Percentiles rank a stretch among this genome's conserved stretches.
Conservation (phyloP, 2,113 vertebrate species). For the Embiotoca jacksoni region DNA sequence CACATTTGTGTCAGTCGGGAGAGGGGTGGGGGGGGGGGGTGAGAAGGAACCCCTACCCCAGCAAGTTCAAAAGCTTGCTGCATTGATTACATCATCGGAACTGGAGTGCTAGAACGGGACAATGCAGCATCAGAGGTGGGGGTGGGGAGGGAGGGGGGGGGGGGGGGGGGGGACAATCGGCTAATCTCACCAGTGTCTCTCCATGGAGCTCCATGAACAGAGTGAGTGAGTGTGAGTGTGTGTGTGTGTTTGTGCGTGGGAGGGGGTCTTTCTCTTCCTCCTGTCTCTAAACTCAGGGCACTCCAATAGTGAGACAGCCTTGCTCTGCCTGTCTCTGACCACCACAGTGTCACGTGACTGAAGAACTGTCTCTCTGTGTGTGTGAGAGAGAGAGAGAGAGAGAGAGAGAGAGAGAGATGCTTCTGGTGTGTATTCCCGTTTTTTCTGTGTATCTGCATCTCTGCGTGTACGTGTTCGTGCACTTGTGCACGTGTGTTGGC, state of each 20-base stretch:
- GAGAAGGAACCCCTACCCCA: slow-evolving; percentile 71
- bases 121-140: slow-evolving; percentile 82
- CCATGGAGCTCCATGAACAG: slow-evolving; percentile 49
- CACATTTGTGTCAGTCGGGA: slow-evolving; percentile 39
- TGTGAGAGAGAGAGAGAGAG: slow-evolving; percentile 27
- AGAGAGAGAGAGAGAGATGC: slow-evolving; percentile 6
- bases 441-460: background rate
- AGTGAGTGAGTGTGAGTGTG: slow-evolving; percentile 8
- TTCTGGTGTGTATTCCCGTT: slow-evolving; percentile 22
- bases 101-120: slow-evolving; percentile 84
- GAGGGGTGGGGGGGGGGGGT: slow-evolving; percentile 11
- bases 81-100: slow-evolving; percentile 89
- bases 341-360: slow-evolving; percentile 68
- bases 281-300: slow-evolving; percentile 55
- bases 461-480: slow-evolving; percentile 18
- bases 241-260: background rate
- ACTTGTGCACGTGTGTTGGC: slow-evolving; percentile 19
- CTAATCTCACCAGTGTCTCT: slow-evolving; percentile 66
- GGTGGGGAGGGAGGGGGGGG: slow-evolving; percentile 6
- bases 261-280: slow-evolving; percentile 25
- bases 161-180: slow-evolving; percentile 34
- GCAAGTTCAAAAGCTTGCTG: slow-evolving; percentile 88
- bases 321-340: slow-evolving; percentile 42
- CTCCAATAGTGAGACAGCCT: slow-evolving; percentile 46
- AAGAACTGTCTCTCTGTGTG: slow-evolving; percentile 39